phyloP scores from a whole-genome alignment of 2,113 vertebrate species.

The Hymenochirus boettgeri region DNA sequence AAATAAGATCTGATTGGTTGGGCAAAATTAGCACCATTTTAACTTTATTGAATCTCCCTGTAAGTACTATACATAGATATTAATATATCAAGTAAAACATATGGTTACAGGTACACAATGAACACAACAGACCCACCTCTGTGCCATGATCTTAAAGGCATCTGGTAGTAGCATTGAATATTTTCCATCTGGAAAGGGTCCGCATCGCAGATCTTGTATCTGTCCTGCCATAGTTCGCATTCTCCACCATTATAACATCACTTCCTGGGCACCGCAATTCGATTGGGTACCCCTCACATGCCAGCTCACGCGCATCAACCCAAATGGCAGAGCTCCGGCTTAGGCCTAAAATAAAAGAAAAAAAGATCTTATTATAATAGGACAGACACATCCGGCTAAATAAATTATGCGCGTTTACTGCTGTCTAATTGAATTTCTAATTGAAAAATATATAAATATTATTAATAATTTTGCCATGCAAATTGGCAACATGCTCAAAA shows the following conservation, averaged over 20 bases:
- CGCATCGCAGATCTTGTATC: slow-evolving; percentile 91
- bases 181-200: slow-evolving; percentile 96
- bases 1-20: too few relatives aligned
- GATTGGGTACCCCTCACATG: slow-evolving; percentile 89
- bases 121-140: slow-evolving; percentile 75
- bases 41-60: too few relatives aligned
- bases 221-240: slow-evolving; percentile 88
- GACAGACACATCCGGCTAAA: too few relatives aligned
- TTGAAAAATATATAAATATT: too few relatives aligned
- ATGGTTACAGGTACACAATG: background rate
- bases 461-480: too few relatives aligned
- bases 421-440: too few relatives aligned
- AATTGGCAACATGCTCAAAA: too few relatives aligned
- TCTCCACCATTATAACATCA: slow-evolving; percentile 91
- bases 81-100: too few relatives aligned
- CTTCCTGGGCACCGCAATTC: slow-evolving; percentile 90
- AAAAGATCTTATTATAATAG: background rate
- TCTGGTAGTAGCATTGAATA: slow-evolving; percentile 87
- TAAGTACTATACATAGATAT: too few relatives aligned
- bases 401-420: too few relatives aligned
- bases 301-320: slow-evolving; percentile 86
- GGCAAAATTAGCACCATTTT: too few relatives aligned
- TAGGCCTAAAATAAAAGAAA: slow-evolving; percentile 59
- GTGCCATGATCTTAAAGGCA: slow-evolving; percentile 92
- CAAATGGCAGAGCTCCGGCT: slow-evolving; percentile 84